Evolutionary conservation across 2,113 vertebrate genomes (phyloP), one percentile per base, ranked within the genome.

Genomic region (Lycaon pictus): DNA sequence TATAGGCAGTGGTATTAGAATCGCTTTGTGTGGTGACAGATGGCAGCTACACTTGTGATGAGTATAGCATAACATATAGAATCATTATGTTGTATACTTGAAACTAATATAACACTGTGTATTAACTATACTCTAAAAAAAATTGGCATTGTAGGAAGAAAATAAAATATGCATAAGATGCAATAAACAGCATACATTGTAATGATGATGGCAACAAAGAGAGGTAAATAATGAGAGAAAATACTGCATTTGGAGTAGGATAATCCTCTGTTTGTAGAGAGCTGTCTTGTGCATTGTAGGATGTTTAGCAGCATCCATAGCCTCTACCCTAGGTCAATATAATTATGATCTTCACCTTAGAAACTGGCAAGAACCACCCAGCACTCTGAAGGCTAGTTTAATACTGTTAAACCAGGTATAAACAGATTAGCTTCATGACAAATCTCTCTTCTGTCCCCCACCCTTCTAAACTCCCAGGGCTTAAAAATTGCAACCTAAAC

Each of bases 281-380:
- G 8, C 20, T 9, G 6, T 20, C 77, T 37, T 74, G 3, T 43
- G 43, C 2, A 43, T 20, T 20, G 0, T 1, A 37, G 12, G 9
- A 58, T 35, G 13, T 37, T 72, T 23, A n/a, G 22, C 11, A 11
- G 3, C 56, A 65, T 56, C 74, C 74, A 5, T 15, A 17, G 22
- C 11, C 48, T 58, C n/a, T 32, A 7, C 8, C 13, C 27, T 69
- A 29, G 15, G 19, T 69, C 60, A 65, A 23, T 2, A 56, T 48
- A 86, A 55, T 29, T 51, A 77, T 56, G 25, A 5, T 25, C 60
- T 79, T 67, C 13, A 58, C 19, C 74, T 69, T 58, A 27, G 13
- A 93, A 48, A 56, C 19, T 56, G 51, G 27, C 60, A n/a, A 43
- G 25, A 79, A 43, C 27, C 37, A 93, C 13, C 56, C 53, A 71